Base-by-base conservation (phyloP, 2,113 vertebrate genomes). In the Motacilla tschutschensis region DNA sequence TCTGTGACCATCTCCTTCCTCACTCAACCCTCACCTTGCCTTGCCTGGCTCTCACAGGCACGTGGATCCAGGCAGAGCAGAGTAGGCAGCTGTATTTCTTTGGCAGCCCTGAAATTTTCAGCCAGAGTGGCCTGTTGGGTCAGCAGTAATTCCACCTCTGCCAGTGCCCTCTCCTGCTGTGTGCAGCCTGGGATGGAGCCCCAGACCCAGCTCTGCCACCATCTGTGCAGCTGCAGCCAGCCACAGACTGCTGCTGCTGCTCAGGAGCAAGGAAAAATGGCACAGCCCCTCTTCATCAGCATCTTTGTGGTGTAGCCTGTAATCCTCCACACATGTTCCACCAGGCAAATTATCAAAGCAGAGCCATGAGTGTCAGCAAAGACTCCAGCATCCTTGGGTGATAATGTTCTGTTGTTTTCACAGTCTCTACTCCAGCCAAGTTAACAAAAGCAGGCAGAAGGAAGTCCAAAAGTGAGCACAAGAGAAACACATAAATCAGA, bases 261-360 rank as follows among this genome's bases (percentile, higher is more conserved):
- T 63, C 59, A 44, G 79, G 47, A 91, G 48, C 19, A 63, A 74
- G 57, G 44, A 13, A 64, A 88, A 78, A 74, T 13, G n/a, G 73
- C 76, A 87, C 53, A 83, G 47, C 76, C 82, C 53, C 64, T 82
- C 87, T 62, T 79, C 75, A 48, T 31, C 85, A 63, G 53, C 82
- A 55, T 82, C 82, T 64, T 64, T 64, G 72, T 71, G 57, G 59
- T 50, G 65, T 26, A 57, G 69, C 24, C 60, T 3, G 0, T 74
- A 79, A 82, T 80, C 62, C 43, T 74, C 28, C 58, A 55, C 62
- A 65, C 53, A 7, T 62, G 41, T 77, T 84, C 41, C 46, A 88
- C 65, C 69, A 72, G 62, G 84, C 72, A 47, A 65, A 85, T 83
- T 64, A 75, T 71, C 76, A 94, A 82, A 92, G 87, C 72, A 71